These are phyloP conservation scores for Buphagus erythrorhynchus DNA, from an alignment of 2,797 vertebrate species.

Conservation along the genomic window DNA sequence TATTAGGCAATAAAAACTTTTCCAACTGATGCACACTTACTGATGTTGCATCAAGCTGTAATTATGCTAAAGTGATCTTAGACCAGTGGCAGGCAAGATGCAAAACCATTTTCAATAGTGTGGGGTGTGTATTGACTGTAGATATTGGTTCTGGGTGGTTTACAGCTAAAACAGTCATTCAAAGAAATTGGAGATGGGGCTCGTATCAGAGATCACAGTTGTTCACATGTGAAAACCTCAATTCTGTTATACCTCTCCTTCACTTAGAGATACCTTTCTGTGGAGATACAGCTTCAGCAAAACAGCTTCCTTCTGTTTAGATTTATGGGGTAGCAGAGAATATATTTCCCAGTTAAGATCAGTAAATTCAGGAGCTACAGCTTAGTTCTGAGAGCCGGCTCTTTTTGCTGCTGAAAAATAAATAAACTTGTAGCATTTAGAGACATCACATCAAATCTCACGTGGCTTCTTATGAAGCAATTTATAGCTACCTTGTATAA, in stretches of 20 bases:
- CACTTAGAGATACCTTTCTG: neutral
- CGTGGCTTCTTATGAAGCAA: constrained; percentile 25
- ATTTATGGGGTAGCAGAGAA: neutral
- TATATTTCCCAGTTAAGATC: constrained; percentile 11
- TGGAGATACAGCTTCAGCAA: neutral
- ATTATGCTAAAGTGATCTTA: constrained; percentile 41
- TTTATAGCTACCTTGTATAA: constrained; percentile 47
- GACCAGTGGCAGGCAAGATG: constrained; percentile 19
- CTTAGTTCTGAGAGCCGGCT: neutral
- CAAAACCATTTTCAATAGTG: neutral
- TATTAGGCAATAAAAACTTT: constrained; percentile 53
- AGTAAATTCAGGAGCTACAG: neutral
- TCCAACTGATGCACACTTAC: neutral
- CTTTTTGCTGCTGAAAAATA: constrained; percentile 38
- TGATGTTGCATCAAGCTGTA: neutral
- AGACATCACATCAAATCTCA: constrained; percentile 32
- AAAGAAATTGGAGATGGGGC: neutral
- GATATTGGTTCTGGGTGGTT: neutral
- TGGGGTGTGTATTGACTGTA: neutral
- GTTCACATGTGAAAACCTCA: neutral
- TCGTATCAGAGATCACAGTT: neutral
- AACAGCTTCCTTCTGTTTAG: neutral
- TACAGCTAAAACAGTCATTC: neutral
- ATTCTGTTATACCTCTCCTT: neutral
- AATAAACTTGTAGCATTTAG: constrained; percentile 28